phyloP scores from a whole-genome alignment of 2,797 vertebrate genomes.

The Sebastiscus albofasciatus region DNA sequence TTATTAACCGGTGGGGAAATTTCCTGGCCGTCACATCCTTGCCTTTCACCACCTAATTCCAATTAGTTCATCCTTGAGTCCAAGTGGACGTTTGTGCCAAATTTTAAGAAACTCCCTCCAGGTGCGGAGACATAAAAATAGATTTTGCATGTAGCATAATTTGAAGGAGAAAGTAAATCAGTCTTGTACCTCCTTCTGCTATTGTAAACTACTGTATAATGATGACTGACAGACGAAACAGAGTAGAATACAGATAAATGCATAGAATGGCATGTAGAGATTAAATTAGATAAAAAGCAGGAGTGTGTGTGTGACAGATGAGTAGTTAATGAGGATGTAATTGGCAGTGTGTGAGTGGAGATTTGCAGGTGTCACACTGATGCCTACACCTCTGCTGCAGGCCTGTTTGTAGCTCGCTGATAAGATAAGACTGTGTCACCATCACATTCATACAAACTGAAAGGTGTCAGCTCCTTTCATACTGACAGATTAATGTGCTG shows the following conservation, averaged over 20 bases:
- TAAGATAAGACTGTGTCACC: slow-evolving; percentile 57
- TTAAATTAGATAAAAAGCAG: not conserved
- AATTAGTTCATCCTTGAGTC: no score
- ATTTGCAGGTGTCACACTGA: slow-evolving; percentile 45
- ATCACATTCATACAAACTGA: slow-evolving; percentile 32
- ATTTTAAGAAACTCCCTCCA: no score
- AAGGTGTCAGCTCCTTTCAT: slow-evolving; percentile 55
- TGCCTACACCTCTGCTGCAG: slow-evolving; percentile 32
- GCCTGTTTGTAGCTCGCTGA: slow-evolving; percentile 41
- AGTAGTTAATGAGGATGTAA: slow-evolving; percentile 19
- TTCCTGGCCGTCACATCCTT: no score
- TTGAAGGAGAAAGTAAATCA: not conserved
- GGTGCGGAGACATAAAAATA: not conserved
- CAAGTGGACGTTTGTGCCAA: no score
- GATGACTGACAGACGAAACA: not conserved
- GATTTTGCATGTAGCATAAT: not conserved
- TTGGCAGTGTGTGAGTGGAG: slow-evolving; percentile 25
- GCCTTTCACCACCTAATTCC: no score
- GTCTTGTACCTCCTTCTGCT: not conserved
- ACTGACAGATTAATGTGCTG: slow-evolving; percentile 23
- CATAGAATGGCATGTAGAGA: not conserved
- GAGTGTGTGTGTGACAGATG: not conserved
- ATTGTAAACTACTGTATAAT: not conserved
- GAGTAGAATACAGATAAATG: not conserved
- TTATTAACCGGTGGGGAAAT: no score